These are phyloP conservation scores for Corythornis cristatus DNA, from an alignment of 2,113 vertebrate genomes.

Conservation along the genomic window DNA sequence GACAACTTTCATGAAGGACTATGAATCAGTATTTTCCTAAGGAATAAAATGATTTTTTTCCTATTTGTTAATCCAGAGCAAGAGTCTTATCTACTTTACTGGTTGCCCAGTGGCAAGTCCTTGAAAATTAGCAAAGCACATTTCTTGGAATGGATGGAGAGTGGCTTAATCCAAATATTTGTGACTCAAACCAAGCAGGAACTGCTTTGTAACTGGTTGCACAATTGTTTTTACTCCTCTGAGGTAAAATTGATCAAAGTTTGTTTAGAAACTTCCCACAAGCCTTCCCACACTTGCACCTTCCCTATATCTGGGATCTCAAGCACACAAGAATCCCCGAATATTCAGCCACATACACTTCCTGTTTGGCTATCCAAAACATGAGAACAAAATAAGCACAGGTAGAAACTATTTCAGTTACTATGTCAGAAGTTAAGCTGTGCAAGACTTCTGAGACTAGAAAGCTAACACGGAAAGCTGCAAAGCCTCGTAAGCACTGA, in stretches of 20 bases:
- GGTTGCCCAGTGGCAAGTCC: background rate
- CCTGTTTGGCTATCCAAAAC: background rate
- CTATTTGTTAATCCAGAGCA: background rate
- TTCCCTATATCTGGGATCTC: background rate
- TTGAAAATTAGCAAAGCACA: background rate
- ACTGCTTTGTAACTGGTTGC: background rate
- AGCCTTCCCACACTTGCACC: background rate
- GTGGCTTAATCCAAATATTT: background rate
- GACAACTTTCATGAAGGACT: background rate
- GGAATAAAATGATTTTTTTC: background rate
- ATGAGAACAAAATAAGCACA: background rate
- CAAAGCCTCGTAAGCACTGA: conserved; percentile 17
- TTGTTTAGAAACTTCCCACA: background rate
- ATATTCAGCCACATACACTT: background rate
- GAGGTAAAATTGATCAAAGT: background rate
- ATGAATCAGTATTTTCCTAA: background rate
- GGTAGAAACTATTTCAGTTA: background rate
- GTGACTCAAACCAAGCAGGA: background rate
- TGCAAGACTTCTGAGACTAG: background rate
- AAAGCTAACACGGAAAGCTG: conserved; percentile 24
- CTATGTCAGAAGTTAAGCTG: conserved; percentile 33
- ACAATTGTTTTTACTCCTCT: background rate
- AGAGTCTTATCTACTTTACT: background rate
- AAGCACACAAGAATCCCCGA: background rate
- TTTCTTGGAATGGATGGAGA: background rate